Conservation (phyloP, 2,888 invertebrate genomes). For the Rhagophthalmus giganteus region DNA sequence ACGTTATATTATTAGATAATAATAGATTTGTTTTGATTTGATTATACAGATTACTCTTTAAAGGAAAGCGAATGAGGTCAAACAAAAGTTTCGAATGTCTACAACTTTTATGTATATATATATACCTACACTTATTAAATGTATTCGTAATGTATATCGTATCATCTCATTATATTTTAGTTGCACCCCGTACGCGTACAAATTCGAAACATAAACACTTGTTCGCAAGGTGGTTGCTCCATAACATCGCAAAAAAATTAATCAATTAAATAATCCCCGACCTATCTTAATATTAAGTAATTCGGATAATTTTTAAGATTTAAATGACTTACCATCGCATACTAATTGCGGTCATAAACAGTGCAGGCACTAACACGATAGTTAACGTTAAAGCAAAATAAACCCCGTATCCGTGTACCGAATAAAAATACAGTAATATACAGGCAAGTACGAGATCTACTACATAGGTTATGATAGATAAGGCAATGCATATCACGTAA, state of each 20-base stretch:
- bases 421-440: constrained; percentile 55
- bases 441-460: constrained; percentile 53
- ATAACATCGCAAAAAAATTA: too few relatives aligned
- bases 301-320: not conserved
- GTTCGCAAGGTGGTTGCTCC: too few relatives aligned
- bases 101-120: not conserved
- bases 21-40: too few relatives aligned
- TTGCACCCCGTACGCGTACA: too few relatives aligned
- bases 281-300: not conserved
- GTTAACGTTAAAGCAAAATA: constrained; percentile 59
- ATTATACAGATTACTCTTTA: too few relatives aligned
- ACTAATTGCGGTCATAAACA: constrained; percentile 59
- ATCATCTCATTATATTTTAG: too few relatives aligned
- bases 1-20: too few relatives aligned
- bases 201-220: too few relatives aligned
- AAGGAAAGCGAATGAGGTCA: not conserved
- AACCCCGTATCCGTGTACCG: constrained; percentile 48
- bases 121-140: not conserved
- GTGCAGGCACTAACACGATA: constrained; percentile 57
- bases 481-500: constrained; percentile 53
- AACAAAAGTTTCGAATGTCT: not conserved
- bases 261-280: not conserved
- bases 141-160: too few relatives aligned
- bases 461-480: constrained; percentile 56
- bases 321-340: constrained; percentile 55